Evolutionary conservation across 2,113 vertebrate species (phyloP), one percentile per base, ranked within the genome.

Genomic region (Podiceps cristatus): DNA sequence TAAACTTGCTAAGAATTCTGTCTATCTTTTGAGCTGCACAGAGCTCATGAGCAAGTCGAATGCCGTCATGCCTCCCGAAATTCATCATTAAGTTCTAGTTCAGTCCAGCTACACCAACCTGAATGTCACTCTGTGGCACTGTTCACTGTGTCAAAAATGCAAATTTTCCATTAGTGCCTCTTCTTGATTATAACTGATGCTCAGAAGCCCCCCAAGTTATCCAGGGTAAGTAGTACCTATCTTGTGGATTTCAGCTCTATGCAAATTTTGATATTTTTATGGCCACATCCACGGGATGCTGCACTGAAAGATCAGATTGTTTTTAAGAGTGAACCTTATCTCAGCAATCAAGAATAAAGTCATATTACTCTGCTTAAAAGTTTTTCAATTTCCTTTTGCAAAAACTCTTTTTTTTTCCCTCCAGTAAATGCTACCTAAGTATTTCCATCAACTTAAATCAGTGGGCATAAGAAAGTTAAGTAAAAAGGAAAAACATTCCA

Each of bases 401-500:
- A 59, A 76, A 7, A 0, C 0, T 0, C 11, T 68, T 28, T 18
- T 58, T 45, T n/a, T 5, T 13, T 9, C 13, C 9, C 13, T 37
- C 16, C 35, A 60, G n/a, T 9, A 88, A 94, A 83, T n/a, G 33
- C 35, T 59, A 68, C 31, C 4, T 9, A 74, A 80, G 9, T 86
- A 84, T 87, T 91, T 87, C 44, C 49, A 84, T 29, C 6, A 15
- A 27, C n/a, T 90, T 72, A 56, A 81, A 93, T n/a, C 11, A 92
- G 14, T 82, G 1, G 0, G 13, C 31, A 55, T 45, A 35, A 60
- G 42, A 68, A 68, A 86, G 19, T 83, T 25, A 88, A 86, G 55
- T 24, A 58, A 79, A 91, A 90, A 59, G 19, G 59, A 77, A 88
- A 82, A 92, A 44, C 19, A 69, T 52, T 62, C 50, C 0, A 0